Evolutionary conservation across 2,888 invertebrate species (phyloP).

Genomic region (Rambutsinella grinnellia): DNA sequence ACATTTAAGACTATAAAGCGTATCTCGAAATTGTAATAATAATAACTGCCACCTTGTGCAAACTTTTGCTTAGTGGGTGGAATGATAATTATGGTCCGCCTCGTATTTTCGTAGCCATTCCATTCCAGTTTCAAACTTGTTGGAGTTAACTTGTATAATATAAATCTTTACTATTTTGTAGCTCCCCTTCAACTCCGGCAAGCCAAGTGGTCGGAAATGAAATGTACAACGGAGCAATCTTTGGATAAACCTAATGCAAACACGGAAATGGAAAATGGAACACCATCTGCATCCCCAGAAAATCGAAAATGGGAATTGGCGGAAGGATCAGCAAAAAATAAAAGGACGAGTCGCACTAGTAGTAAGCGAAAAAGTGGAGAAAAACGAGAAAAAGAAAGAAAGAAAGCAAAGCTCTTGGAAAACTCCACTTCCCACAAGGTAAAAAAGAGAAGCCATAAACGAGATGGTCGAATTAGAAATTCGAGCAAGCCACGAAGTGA

Average conservation of each 20-base stretch:
- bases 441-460: constrained; percentile 4
- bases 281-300: not conserved
- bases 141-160: too few relatives aligned
- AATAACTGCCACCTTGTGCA: too few relatives aligned
- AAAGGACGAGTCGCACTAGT: not conserved
- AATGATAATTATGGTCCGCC: too few relatives aligned
- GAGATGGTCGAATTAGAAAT: not conserved
- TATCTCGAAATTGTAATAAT: too few relatives aligned
- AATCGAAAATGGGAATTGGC: not conserved
- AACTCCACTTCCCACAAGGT: not conserved
- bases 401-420: not conserved
- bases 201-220: too few relatives aligned
- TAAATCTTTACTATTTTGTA: not conserved
- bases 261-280: not conserved
- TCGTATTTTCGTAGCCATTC: too few relatives aligned
- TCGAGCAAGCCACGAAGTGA: not conserved
- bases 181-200: not conserved
- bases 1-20: too few relatives aligned
- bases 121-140: too few relatives aligned
- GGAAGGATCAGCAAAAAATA: not conserved
- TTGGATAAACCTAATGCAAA: too few relatives aligned
- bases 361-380: not conserved
- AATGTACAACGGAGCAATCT: too few relatives aligned
- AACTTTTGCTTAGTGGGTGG: too few relatives aligned
- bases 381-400: not conserved